Evolutionary conservation across 2,113 vertebrate species (phyloP).

Genomic region (Poicephalus gulielmi): DNA sequence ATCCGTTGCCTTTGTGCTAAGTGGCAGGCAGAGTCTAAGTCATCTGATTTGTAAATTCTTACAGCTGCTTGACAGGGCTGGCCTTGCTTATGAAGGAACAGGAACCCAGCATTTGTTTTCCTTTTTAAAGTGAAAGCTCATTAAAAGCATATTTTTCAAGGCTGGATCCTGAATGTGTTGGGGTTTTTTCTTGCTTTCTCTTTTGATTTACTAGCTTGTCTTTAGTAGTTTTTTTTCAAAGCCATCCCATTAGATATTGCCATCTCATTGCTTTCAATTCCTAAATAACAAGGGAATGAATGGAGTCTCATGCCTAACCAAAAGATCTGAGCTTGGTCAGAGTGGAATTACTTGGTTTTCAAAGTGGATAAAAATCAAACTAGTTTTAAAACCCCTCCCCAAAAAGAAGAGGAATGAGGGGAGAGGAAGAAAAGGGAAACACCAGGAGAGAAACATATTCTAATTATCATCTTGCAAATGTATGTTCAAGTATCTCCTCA

Average conservation of each 20-base stretch:
- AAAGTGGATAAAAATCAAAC: not conserved
- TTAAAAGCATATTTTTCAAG: not conserved
- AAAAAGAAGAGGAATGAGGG: not conserved
- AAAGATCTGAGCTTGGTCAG: not conserved
- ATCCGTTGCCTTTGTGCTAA: not conserved
- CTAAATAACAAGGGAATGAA: not conserved
- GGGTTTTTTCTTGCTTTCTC: not conserved
- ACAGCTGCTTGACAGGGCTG: not conserved
- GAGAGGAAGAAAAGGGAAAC: not conserved
- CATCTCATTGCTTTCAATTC: not conserved
- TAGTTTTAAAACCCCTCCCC: not conserved
- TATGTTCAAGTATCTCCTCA: not conserved
- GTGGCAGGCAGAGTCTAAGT: not conserved
- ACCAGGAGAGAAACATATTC: not conserved
- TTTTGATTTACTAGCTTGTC: not conserved
- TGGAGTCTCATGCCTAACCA: not conserved
- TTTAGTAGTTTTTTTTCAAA: not conserved
- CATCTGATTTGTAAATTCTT: not conserved
- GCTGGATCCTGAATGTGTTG: not conserved
- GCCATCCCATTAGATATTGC: not conserved
- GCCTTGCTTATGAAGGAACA: not conserved
- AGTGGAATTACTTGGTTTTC: not conserved
- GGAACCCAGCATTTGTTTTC: not conserved
- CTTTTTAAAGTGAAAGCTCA: slow-evolving; percentile 12
- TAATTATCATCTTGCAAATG: not conserved